Evolutionary conservation across 2,797 vertebrate genomes (phyloP), one percentile per base, ranked within the genome.

Genomic region (Crocidura indochinensis): DNA sequence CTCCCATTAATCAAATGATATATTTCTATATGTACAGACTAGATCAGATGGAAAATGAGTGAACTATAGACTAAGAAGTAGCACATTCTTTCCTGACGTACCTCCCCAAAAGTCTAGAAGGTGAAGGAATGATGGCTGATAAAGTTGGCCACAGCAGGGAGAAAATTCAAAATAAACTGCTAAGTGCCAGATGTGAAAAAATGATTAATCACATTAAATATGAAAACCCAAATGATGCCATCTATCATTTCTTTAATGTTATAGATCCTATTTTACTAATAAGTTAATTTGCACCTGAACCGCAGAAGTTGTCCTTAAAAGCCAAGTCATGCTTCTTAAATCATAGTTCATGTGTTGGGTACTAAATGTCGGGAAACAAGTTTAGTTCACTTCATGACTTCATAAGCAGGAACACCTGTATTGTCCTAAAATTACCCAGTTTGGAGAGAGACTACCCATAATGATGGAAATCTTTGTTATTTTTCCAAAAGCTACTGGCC

Each of bases 241-340:
- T 96, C 67, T 73, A 96, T 95, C 94, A 95, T 77, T 93, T 71
- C 87, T 91, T 80, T 94, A 93, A 96, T 96, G 95, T 92, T 88
- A 95, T 92, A 91, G 93, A 83, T 60, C 69, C 67, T 51, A 81
- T 90, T 95, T 94, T 93, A 93, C 92, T 91, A 95, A 86, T 79
- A 85, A 93, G 88, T 88, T 88, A 75, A 95, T 95, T 19, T 94
- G 73, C 85, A 86, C 80, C 49, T 60, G 74, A 92, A 85, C 71
- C 49, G 82, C 79, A 75, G 81, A 92, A 77, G 92, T 91, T 56
- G 53, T 85, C 74, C 47, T 72, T 29, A 51, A 85, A 93, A 88
- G 85, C 76, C 84, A 84, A 95, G 84, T 80, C 65, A 67, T 74
- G 64, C 76, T 74, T 83, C 71, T 79, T 60, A 49, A 67, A 62